Percentiles rank a stretch among this genome's conserved stretches.
These are phyloP conservation scores for Orius insidiosus DNA, from an alignment of 1,140 invertebrate species.

Conservation along the genomic window DNA sequence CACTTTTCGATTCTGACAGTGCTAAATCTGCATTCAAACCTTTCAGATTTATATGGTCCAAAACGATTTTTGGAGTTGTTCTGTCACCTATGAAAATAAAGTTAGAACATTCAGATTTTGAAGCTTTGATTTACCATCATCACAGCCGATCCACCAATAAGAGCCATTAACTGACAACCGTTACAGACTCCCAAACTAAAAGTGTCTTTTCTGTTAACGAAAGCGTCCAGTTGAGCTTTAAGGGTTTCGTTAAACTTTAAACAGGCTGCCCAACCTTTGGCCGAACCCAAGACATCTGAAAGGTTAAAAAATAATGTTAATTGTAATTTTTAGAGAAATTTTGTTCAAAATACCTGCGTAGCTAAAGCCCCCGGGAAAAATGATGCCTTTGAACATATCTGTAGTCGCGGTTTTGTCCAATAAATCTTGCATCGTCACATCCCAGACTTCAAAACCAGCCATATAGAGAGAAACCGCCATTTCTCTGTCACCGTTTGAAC, in stretches of 20 bases:
- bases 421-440: constrained; percentile 83
- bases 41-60: constrained; percentile 70
- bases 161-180: constrained; percentile 87
- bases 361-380: constrained; percentile 95
- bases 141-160: constrained; percentile 36
- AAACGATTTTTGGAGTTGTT: constrained; percentile 42
- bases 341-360: constrained; percentile 54
- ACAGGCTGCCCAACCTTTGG: constrained; percentile 92
- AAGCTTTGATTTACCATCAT: too few species aligned
- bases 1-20: constrained; percentile 58
- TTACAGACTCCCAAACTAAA: constrained; percentile 96
- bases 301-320: constrained; percentile 16
- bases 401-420: constrained; percentile 47
- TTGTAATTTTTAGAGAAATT: too few species aligned
- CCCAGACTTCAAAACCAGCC: constrained; percentile 84
- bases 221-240: constrained; percentile 54
- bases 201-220: constrained; percentile 54
- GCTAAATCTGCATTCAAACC: constrained; percentile 83
- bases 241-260: constrained; percentile 51
- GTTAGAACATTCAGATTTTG: constrained; percentile 4
- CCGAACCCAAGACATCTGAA: constrained; percentile 85
- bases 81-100: constrained; percentile 14
- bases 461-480: constrained; percentile 87
- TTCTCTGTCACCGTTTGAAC: constrained; percentile 90
- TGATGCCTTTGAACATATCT: constrained; percentile 67